These are phyloP conservation scores for Euglossa dilemma DNA, from an alignment of 1,140 invertebrate species.

Conservation along the genomic window DNA sequence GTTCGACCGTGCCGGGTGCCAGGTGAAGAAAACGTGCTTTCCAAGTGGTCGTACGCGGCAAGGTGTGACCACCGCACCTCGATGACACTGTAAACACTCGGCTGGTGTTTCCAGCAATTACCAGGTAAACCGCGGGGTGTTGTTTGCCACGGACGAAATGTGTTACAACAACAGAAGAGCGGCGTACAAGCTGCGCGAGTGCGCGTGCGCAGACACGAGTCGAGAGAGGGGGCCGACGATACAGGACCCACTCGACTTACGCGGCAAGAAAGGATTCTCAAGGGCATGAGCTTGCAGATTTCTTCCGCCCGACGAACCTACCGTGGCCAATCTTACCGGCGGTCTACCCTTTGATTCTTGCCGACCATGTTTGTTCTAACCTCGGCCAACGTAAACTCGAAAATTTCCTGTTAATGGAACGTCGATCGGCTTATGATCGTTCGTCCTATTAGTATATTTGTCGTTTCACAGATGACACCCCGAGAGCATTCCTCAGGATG, in stretches of 20 bases:
- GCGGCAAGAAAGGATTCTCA: slow-evolving; percentile 62
- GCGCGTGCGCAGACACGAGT: not conserved
- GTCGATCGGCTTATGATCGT: slow-evolving; percentile 51
- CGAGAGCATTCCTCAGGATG: no score
- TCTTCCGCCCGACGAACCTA: slow-evolving; percentile 18
- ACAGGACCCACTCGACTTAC: slow-evolving; percentile 47
- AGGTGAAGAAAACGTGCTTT: slow-evolving; percentile 43
- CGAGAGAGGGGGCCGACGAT: slow-evolving; percentile 12
- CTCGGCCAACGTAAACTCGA: not conserved
- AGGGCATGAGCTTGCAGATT: slow-evolving; percentile 73
- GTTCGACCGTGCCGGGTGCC: slow-evolving; percentile 25
- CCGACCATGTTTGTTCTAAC: slow-evolving; percentile 51
- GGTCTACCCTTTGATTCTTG: slow-evolving; percentile 51
- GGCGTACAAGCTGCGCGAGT: not conserved
- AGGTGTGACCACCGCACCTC: slow-evolving; percentile 75
- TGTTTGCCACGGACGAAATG: slow-evolving; percentile 73
- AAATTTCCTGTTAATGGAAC: slow-evolving; percentile 50
- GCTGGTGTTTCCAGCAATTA: slow-evolving; percentile 78
- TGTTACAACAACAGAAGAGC: slow-evolving; percentile 68
- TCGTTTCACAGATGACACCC: not conserved
- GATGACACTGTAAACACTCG: slow-evolving; percentile 79
- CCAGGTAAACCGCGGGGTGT: slow-evolving; percentile 61
- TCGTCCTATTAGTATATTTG: not conserved
- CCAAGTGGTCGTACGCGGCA: slow-evolving; percentile 48
- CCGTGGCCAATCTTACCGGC: slow-evolving; percentile 55